phyloP scores from a whole-genome alignment of 30 jellyfish, hydroid and myxozoan genomes.

The Clytia hemisphaerica region DNA sequence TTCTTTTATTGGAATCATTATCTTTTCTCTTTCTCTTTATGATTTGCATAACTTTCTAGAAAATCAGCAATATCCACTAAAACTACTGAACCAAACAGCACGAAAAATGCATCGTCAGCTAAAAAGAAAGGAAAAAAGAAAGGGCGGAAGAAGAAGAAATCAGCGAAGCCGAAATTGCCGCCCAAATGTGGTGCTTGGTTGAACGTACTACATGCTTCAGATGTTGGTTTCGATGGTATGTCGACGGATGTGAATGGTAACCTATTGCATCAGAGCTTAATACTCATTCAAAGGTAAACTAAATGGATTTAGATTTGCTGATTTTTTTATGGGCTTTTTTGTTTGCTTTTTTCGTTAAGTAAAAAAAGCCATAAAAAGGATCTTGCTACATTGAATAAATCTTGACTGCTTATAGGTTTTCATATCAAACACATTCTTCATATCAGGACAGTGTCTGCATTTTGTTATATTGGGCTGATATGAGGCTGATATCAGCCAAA shows the following conservation, averaged over 20 bases:
- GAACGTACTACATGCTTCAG: slow-evolving; percentile 39
- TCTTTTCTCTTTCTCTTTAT: too few species aligned
- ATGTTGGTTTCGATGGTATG: slow-evolving; percentile 61
- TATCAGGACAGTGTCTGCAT: too few species aligned
- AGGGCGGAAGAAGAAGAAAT: slow-evolving; percentile 35
- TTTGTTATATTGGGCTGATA: too few species aligned
- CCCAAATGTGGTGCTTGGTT: slow-evolving; percentile 88
- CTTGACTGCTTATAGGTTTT: too few species aligned
- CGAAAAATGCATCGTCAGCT: background rate
- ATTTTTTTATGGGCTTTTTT: background rate
- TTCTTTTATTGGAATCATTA: too few species aligned
- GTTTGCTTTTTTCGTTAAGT: too few species aligned
- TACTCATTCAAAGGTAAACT: slow-evolving; percentile 45
- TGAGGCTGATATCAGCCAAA: too few species aligned
- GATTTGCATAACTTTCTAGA: background rate
- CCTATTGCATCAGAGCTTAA: slow-evolving; percentile 59
- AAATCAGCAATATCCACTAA: slow-evolving; percentile 11
- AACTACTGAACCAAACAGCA: background rate
- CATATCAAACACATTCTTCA: too few species aligned
- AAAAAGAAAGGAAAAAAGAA: slow-evolving; percentile 34
- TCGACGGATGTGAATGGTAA: slow-evolving; percentile 35
- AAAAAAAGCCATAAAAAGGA: too few species aligned
- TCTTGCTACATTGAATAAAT: too few species aligned
- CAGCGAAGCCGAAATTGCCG: slow-evolving; percentile 29
- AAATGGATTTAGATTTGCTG: background rate